A percentile compares a stretch with the other conserved stretches of the same genome.
phyloP scores from a whole-genome alignment of 2,113 vertebrate genomes.

The Trinectes maculatus region DNA sequence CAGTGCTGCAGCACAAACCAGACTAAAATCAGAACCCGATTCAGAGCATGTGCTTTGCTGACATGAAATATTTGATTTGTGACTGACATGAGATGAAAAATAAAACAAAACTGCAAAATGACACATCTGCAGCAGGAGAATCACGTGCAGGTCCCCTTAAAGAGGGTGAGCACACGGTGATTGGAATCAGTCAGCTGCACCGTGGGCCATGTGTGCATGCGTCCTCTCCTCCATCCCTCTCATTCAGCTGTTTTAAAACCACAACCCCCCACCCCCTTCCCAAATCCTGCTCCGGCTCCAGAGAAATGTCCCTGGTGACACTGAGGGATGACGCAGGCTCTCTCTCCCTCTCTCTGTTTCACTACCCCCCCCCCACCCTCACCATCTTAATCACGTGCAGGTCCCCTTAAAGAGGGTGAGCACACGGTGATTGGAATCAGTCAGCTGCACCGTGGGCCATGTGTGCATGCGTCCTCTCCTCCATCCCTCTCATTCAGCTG shows the following conservation, averaged over 20 bases:
- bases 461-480: slow-evolving; percentile 57
- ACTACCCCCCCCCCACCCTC: slow-evolving; percentile 41
- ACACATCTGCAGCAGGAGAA: slow-evolving; percentile 47
- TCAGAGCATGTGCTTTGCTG: background rate
- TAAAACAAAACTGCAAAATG: background rate
- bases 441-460: slow-evolving; percentile 68
- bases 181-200: slow-evolving; percentile 70
- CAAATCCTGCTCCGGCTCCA: slow-evolving; percentile 70
- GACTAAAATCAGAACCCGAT: background rate
- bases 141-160: slow-evolving; percentile 40
- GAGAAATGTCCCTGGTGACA: slow-evolving; percentile 81
- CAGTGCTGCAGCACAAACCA: slow-evolving; percentile 6
- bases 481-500: slow-evolving; percentile 72
- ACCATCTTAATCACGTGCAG: slow-evolving; percentile 55
- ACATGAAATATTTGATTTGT: background rate
- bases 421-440: slow-evolving; percentile 62
- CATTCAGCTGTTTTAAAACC: slow-evolving; percentile 72
- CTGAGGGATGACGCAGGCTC: slow-evolving; percentile 79
- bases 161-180: slow-evolving; percentile 47
- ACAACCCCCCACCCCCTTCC: slow-evolving; percentile 36
- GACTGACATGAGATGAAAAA: slow-evolving; percentile 9
- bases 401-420: slow-evolving; percentile 41
- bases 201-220: slow-evolving; percentile 65
- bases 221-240: slow-evolving; percentile 59
- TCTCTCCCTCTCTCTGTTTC: slow-evolving; percentile 61